A percentile compares a stretch with the other conserved stretches of the same genome.
phyloP scores from a whole-genome alignment of 2,113 vertebrate genomes.

The Thamnaconus septentrionalis region DNA sequence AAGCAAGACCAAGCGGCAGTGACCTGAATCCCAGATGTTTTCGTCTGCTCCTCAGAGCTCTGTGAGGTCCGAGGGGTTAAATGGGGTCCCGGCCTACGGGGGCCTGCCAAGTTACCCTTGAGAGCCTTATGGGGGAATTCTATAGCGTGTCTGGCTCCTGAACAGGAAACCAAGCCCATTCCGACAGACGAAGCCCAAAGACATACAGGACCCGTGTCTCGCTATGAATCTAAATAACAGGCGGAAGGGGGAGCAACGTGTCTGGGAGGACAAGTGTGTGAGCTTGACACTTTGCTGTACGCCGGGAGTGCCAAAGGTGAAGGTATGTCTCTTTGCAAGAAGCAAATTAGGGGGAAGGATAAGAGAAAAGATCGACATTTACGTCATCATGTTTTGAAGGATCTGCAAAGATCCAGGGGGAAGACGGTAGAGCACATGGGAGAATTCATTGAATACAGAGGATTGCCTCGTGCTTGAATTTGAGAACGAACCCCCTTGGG shows the following conservation, averaged over 20 bases:
- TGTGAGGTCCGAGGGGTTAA: slow-evolving; percentile 41
- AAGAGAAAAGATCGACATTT: too few species aligned
- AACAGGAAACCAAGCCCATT: slow-evolving; percentile 59
- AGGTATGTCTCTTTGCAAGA: too few species aligned
- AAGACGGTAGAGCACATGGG: too few species aligned
- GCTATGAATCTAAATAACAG: slow-evolving; percentile 13
- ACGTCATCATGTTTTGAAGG: too few species aligned
- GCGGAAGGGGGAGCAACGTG: background rate
- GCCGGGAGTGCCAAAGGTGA: too few species aligned
- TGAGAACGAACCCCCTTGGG: too few species aligned
- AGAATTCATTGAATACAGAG: too few species aligned
- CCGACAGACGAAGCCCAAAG: slow-evolving; percentile 27
- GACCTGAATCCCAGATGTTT: slow-evolving; percentile 26
- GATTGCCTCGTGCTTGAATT: too few species aligned
- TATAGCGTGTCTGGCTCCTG: slow-evolving; percentile 53
- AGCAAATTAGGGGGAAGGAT: too few species aligned
- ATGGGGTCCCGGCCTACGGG: slow-evolving; percentile 27
- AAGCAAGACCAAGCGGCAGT: slow-evolving; percentile 23
- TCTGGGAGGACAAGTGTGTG: background rate
- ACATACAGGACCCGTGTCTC: slow-evolving; percentile 16
- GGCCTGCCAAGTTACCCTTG: slow-evolving; percentile 23
- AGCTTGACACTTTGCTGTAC: too few species aligned
- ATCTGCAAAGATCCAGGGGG: too few species aligned
- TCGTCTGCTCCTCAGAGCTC: slow-evolving; percentile 21
- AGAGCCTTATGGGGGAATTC: slow-evolving; percentile 49